Evolutionary conservation across 2,888 invertebrate genomes (phyloP).

Genomic region (Drosophila niveifrons): DNA sequence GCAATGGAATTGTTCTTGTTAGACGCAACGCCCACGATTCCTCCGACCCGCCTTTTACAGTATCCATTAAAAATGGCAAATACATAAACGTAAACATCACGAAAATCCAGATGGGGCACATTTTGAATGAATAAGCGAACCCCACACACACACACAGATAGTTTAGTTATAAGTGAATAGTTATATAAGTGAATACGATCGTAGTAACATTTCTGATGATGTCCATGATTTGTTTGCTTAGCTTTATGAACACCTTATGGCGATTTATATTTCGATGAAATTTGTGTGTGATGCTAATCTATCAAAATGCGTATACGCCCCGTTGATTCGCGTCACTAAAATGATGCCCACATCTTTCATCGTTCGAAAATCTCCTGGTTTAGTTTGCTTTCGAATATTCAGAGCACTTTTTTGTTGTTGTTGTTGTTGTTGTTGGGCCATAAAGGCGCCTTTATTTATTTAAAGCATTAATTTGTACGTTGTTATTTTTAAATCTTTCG

Average conservation of each 20-base stretch:
- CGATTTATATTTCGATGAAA: slow-evolving; percentile 1
- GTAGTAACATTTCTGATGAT: slow-evolving; percentile 20
- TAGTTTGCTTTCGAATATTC: slow-evolving; percentile 27
- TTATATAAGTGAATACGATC: not conserved
- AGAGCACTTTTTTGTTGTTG: slow-evolving; percentile 31
- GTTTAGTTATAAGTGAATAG: too few species aligned
- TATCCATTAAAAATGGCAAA: slow-evolving; percentile 71
- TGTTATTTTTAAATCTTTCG: slow-evolving; percentile 67
- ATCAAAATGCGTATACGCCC: slow-evolving; percentile 66
- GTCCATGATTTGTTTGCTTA: slow-evolving; percentile 33
- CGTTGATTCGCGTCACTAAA: slow-evolving; percentile 56
- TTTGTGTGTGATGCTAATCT: slow-evolving; percentile 61
- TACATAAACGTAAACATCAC: slow-evolving; percentile 53
- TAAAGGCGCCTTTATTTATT: slow-evolving; percentile 66
- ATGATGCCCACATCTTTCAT: slow-evolving; percentile 16
- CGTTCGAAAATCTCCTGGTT: slow-evolving; percentile 14
- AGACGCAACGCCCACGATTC: slow-evolving; percentile 53
- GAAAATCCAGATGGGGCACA: slow-evolving; percentile 48
- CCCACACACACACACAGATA: not conserved
- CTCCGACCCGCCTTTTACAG: slow-evolving; percentile 64
- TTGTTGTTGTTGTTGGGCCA: too few species aligned
- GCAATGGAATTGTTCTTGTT: slow-evolving; percentile 32
- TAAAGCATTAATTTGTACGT: slow-evolving; percentile 74
- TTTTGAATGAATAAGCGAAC: not conserved
- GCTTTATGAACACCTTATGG: slow-evolving; percentile 38